phyloP scores from a whole-genome alignment of 64 coral and sea anemone species.

The Actinia tenebrosa region DNA sequence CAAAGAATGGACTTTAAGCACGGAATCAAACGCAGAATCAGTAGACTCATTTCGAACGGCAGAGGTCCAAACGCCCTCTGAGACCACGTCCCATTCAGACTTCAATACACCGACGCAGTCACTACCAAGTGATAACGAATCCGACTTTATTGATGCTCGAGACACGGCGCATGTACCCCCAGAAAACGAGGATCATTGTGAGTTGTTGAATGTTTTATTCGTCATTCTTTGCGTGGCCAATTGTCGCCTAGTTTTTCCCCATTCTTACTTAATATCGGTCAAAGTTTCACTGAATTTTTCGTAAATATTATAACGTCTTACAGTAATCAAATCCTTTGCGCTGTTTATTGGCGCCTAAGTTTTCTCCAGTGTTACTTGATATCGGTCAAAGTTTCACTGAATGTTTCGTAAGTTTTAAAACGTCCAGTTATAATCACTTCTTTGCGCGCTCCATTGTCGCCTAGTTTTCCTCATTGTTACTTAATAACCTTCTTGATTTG shows the following conservation, averaged over 20 bases:
- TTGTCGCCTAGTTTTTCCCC: not conserved
- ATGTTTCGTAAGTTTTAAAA: no score
- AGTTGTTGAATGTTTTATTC: not conserved
- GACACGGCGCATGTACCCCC: conserved; percentile 22
- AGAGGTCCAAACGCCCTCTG: conserved; percentile 58
- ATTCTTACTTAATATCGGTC: no score
- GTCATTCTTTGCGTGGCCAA: not conserved
- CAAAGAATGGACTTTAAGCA: not conserved
- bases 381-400: no score
- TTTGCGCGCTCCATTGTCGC: no score
- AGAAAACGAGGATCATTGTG: not conserved
- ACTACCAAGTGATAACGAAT: conserved; percentile 35
- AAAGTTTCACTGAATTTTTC: no score
- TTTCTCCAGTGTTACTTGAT: not conserved
- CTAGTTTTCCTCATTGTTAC: no score
- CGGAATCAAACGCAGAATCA: not conserved
- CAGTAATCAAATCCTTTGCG: no score
- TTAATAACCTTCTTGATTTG: no score
- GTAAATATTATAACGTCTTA: no score
- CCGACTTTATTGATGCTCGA: conserved; percentile 38
- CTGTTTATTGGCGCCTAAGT: not conserved
- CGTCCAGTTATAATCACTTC: no score
- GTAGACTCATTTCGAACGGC: conserved; percentile 57
- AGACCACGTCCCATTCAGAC: conserved; percentile 48
- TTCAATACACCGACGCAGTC: conserved; percentile 58